phyloP scores from a whole-genome alignment of 2,888 invertebrate species.

The Artemia sinica region DNA sequence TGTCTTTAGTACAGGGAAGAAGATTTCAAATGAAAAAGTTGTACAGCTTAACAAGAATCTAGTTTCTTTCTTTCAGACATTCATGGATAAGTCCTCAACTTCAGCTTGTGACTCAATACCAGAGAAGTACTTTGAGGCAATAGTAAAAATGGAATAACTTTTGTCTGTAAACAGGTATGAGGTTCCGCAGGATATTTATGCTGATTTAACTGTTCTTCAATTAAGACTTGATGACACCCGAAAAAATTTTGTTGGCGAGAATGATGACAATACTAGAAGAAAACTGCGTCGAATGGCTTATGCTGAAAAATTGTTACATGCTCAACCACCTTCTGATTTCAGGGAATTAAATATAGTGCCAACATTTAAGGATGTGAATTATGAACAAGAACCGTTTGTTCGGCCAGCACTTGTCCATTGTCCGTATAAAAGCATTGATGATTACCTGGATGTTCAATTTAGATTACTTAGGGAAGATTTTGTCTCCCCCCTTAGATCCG shows the following conservation, averaged over 20 bases:
- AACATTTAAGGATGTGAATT: constrained; percentile 29
- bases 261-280: background rate
- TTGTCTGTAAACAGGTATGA: background rate
- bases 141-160: background rate
- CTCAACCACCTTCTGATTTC: constrained; percentile 34
- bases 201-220: background rate
- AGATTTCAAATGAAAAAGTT: background rate
- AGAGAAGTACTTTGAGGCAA: background rate
- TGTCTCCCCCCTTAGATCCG: constrained; percentile 49
- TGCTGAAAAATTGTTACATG: background rate
- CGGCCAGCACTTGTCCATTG: constrained; percentile 38
- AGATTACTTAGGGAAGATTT: constrained; percentile 61
- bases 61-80: background rate
- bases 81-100: background rate
- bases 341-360: constrained; percentile 31
- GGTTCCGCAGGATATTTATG: background rate
- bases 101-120: constrained; percentile 1
- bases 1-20: background rate
- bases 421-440: constrained; percentile 43
- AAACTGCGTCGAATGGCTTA: background rate
- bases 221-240: background rate
- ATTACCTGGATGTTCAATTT: constrained; percentile 64
- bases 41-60: background rate
- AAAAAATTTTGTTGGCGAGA: background rate
- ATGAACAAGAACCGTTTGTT: constrained; percentile 33